Evolutionary conservation across 2,797 vertebrate genomes (phyloP).

Genomic region (Ptychadena robeensis): DNA sequence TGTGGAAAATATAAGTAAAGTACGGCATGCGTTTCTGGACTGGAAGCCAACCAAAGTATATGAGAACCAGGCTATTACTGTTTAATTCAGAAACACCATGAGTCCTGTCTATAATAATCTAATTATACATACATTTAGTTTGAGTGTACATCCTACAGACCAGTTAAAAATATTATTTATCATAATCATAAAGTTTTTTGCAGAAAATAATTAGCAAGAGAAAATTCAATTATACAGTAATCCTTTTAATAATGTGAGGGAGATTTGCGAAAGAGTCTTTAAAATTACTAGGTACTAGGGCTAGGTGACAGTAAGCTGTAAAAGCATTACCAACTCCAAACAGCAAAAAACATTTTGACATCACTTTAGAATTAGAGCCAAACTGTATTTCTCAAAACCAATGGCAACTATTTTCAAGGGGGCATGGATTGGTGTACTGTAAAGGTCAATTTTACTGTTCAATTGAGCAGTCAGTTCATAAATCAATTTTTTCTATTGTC

Average conservation of each 20-base stretch:
- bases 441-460: too few species aligned
- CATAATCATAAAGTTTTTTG: background rate
- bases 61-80: constrained; percentile 4
- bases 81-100: constrained; percentile 39
- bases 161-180: background rate
- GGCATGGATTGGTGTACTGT: background rate
- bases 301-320: constrained; percentile 4
- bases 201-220: background rate
- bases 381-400: background rate
- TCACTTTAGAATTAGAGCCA: background rate
- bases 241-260: constrained; percentile 2
- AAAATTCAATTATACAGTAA: constrained; percentile 27
- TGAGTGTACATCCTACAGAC: background rate
- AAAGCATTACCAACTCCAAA: constrained; percentile 12
- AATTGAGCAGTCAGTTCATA: too few species aligned
- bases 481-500: too few species aligned
- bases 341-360: background rate
- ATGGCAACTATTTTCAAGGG: background rate
- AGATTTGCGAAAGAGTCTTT: background rate
- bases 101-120: constrained; percentile 9
- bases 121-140: constrained; percentile 7
- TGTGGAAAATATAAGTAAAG: constrained; percentile 35
- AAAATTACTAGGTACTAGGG: background rate
- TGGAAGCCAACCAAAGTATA: constrained; percentile 14
- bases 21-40: background rate